Conservation (phyloP, 1,140 invertebrate genomes). For the Gonioctena quinquepunctata region DNA sequence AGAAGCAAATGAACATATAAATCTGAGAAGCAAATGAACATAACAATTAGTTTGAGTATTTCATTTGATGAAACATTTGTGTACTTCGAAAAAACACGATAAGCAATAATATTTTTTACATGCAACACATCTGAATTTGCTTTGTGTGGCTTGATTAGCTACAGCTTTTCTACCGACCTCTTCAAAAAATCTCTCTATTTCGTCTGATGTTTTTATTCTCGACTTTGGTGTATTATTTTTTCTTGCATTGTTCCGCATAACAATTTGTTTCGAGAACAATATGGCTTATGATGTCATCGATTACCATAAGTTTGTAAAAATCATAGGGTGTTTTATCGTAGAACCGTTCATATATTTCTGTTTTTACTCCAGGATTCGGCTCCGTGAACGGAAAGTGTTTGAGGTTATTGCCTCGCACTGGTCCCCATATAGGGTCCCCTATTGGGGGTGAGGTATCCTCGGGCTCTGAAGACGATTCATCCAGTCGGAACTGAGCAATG, state of each 20-base stretch:
- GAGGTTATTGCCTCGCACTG: neutral
- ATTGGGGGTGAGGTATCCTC: neutral
- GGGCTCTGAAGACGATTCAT: neutral
- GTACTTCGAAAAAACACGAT: no score
- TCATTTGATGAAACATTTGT: no score
- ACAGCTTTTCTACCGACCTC: no score
- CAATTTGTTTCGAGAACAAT: conserved; percentile 6
- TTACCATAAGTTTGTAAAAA: conserved; percentile 12
- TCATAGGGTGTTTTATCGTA: neutral
- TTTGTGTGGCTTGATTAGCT: no score
- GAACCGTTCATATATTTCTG: neutral
- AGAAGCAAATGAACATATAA: no score
- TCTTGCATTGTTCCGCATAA: conserved; percentile 1
- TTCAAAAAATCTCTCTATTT: conserved; percentile 12
- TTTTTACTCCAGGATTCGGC: neutral
- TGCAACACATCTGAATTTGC: no score
- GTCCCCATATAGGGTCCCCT: neutral
- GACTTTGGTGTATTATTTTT: neutral
- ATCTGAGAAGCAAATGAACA: no score
- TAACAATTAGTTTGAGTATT: no score
- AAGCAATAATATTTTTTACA: no score
- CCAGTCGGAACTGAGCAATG: no score
- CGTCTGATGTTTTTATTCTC: neutral
- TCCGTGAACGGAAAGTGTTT: neutral
- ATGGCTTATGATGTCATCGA: neutral